A percentile compares a stretch with the other conserved stretches of the same genome.
phyloP scores from a whole-genome alignment of 2,888 invertebrate genomes.

The Drosophila ochracea region DNA sequence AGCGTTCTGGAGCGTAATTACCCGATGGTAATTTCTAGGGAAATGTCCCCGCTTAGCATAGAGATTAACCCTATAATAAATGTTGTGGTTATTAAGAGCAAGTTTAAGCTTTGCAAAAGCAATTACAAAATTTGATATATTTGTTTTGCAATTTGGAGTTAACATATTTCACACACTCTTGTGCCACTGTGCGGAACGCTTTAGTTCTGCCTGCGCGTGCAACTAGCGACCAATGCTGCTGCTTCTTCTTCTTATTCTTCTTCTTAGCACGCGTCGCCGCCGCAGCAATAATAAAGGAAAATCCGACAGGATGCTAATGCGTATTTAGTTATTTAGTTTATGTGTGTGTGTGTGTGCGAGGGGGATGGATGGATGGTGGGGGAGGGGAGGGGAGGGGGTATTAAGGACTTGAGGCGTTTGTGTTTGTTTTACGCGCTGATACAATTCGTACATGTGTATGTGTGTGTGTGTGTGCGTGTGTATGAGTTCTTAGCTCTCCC shows the following conservation, averaged over 20 bases:
- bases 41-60: neutral
- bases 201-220: conserved; percentile 33
- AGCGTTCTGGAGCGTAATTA: neutral
- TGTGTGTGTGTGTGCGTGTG: conserved; percentile 13
- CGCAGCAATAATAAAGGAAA: conserved; percentile 76
- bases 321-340: conserved; percentile 77
- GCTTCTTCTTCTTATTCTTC: conserved; percentile 15
- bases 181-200: conserved; percentile 33
- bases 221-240: conserved; percentile 33
- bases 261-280: conserved; percentile 42
- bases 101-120: neutral
- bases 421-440: conserved; percentile 64
- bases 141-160: neutral
- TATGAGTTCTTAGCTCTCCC: conserved; percentile 17
- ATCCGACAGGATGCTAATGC: conserved; percentile 80
- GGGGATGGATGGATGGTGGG: neutral
- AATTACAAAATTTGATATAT: neutral
- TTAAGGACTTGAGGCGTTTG: conserved; percentile 43
- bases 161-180: neutral
- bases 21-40: neutral
- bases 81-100: neutral
- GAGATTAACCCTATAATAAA: neutral
- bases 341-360: conserved; percentile 1
- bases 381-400: neutral
- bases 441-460: conserved; percentile 15